Evolutionary conservation across 2,888 invertebrate species (phyloP).

Genomic region (Acanthosepion lycidas): DNA sequence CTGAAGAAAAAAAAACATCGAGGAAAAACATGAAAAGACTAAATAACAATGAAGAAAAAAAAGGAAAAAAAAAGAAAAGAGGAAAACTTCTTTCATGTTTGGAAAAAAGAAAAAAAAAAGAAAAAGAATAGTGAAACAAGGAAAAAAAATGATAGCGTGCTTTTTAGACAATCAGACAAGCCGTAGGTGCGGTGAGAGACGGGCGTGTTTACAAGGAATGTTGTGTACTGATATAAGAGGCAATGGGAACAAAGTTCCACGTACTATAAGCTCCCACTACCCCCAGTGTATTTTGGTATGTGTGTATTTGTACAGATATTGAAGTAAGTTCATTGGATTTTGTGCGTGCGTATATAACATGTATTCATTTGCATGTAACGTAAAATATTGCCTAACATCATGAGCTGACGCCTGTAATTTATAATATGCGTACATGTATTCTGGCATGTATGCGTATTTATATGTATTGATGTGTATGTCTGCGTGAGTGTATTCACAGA

Average conservation of each 20-base stretch:
- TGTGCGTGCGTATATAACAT: no score
- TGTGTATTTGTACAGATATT: background rate
- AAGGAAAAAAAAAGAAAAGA: background rate
- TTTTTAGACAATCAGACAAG: background rate
- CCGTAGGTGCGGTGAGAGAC: background rate
- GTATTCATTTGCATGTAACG: no score
- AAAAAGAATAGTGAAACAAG: background rate
- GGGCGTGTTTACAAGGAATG: conserved; percentile 18
- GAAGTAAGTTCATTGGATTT: background rate
- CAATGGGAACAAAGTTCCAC: background rate
- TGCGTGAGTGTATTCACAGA: background rate
- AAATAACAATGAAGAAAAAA: background rate
- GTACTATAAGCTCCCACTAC: background rate
- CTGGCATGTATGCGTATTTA: background rate
- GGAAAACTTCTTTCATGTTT: background rate
- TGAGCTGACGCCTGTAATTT: no score
- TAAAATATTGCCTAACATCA: no score
- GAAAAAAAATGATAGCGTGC: background rate
- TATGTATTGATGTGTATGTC: background rate
- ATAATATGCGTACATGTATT: no score
- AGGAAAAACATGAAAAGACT: background rate
- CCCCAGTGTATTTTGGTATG: background rate
- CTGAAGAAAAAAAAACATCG: background rate
- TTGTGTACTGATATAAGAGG: background rate
- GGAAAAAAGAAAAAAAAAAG: background rate